phyloP scores from a whole-genome alignment of 2,888 invertebrate genomes.

The Eugnorisma glareosa region DNA sequence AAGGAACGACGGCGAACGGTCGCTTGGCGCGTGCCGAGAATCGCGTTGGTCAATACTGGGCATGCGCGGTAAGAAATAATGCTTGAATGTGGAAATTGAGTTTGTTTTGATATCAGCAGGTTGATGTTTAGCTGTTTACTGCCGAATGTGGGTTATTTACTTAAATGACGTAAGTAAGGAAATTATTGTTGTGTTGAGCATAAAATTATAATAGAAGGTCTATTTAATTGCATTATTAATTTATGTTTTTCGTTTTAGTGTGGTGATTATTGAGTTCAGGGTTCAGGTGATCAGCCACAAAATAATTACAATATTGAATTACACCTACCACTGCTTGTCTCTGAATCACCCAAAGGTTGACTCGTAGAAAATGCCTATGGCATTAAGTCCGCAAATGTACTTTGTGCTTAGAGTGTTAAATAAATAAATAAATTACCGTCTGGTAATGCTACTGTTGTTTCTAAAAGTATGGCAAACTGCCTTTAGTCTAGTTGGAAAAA shows the following conservation, averaged over 20 bases:
- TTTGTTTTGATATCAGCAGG: conserved; percentile 28
- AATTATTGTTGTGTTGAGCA: not conserved
- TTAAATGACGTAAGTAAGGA: not conserved
- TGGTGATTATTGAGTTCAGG: not conserved
- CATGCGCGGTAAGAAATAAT: conserved; percentile 40
- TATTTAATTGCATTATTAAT: not conserved
- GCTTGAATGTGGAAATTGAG: conserved; percentile 41
- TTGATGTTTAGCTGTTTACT: conserved; percentile 2
- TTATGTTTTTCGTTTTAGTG: not conserved
- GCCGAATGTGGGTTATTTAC: conserved; percentile 2
- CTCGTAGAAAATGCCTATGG: too few species aligned
- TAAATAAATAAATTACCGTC: not conserved
- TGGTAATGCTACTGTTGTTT: not conserved
- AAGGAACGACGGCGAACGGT: conserved; percentile 33
- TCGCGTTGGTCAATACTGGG: conserved; percentile 44
- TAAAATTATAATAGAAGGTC: not conserved
- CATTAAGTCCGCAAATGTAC: too few species aligned
- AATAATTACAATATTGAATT: not conserved
- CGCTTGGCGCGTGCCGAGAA: conserved; percentile 51
- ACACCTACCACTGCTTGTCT: too few species aligned
- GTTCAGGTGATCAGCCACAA: not conserved
- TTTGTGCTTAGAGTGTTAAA: too few species aligned
- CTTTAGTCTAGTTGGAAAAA: not conserved
- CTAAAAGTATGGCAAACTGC: not conserved
- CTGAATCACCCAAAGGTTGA: too few species aligned